These are phyloP conservation scores for Dascyllus trimaculatus DNA, from an alignment of 2,113 vertebrate genomes.

Conservation along the genomic window DNA sequence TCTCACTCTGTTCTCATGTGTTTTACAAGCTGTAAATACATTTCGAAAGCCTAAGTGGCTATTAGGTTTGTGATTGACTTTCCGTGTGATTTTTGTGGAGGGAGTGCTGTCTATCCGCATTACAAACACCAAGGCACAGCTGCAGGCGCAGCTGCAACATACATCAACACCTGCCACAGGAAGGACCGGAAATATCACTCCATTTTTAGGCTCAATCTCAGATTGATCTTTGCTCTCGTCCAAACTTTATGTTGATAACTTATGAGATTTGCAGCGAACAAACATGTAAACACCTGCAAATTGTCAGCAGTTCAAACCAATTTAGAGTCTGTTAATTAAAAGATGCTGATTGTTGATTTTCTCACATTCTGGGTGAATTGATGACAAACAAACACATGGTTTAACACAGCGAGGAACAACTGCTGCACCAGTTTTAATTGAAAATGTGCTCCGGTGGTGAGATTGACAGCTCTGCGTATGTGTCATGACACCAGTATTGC, in stretches of 20 bases:
- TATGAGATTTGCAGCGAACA: conserved; percentile 29
- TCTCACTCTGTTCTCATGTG: not conserved
- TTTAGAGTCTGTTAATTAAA: conserved; percentile 55
- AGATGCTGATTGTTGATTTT: conserved; percentile 43
- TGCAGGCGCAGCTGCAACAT: conserved; percentile 65
- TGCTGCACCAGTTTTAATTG: conserved; percentile 31
- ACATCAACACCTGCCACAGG: conserved; percentile 60
- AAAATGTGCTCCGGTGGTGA: conserved; percentile 42
- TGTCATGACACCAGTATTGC: conserved; percentile 45
- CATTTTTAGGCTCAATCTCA: conserved; percentile 34
- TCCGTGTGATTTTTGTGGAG: conserved; percentile 17
- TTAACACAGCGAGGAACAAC: conserved; percentile 23
- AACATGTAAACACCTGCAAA: conserved; percentile 58
- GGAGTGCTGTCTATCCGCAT: conserved; percentile 47
- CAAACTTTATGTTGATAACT: conserved; percentile 37
- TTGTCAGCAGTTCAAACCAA: conserved; percentile 47
- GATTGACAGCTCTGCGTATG: conserved; percentile 52
- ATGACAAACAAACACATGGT: not conserved
- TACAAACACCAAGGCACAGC: conserved; percentile 55
- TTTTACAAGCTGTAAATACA: conserved; percentile 3
- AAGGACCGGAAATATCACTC: conserved; percentile 49
- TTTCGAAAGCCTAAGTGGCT: conserved; percentile 15
- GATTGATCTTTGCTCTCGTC: conserved; percentile 28
- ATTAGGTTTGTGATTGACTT: conserved; percentile 58
- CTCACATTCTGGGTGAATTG: conserved; percentile 21